A percentile compares a stretch with the other conserved stretches of the same genome.
These are phyloP conservation scores for Hylaea fasciaria DNA, from an alignment of 2,888 invertebrate species.

Conservation along the genomic window DNA sequence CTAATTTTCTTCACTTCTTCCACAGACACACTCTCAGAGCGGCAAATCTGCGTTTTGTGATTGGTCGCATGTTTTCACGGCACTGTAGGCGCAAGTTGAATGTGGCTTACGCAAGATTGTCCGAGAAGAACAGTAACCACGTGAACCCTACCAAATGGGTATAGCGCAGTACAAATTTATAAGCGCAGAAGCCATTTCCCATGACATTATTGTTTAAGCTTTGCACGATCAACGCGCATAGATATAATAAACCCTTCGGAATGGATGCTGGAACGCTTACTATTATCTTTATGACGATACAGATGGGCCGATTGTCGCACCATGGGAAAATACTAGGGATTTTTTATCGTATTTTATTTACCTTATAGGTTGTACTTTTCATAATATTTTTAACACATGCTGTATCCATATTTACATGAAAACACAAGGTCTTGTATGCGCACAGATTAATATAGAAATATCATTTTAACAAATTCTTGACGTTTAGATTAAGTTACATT, in stretches of 20 bases:
- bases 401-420: too few species aligned
- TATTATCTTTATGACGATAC: constrained; percentile 32
- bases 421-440: too few species aligned
- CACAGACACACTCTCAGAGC: too few species aligned
- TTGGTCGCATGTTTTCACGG: too few species aligned
- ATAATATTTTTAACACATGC: background rate
- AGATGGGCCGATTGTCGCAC: constrained; percentile 30
- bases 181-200: constrained; percentile 25
- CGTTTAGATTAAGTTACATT: too few species aligned
- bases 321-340: constrained; percentile 17
- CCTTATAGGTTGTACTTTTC: background rate
- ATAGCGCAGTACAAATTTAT: constrained; percentile 21
- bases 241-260: constrained; percentile 30
- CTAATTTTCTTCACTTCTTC: too few species aligned
- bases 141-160: constrained; percentile 10
- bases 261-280: constrained; percentile 30
- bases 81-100: too few species aligned
- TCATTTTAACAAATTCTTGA: too few species aligned
- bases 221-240: constrained; percentile 29
- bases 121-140: background rate
- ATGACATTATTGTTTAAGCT: constrained; percentile 34
- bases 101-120: background rate
- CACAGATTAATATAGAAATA: too few species aligned
- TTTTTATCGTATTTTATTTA: constrained; percentile 21
- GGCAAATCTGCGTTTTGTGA: too few species aligned